Base-by-base conservation (phyloP, 1,140 invertebrate genomes). In the Microplitis demolitor region DNA sequence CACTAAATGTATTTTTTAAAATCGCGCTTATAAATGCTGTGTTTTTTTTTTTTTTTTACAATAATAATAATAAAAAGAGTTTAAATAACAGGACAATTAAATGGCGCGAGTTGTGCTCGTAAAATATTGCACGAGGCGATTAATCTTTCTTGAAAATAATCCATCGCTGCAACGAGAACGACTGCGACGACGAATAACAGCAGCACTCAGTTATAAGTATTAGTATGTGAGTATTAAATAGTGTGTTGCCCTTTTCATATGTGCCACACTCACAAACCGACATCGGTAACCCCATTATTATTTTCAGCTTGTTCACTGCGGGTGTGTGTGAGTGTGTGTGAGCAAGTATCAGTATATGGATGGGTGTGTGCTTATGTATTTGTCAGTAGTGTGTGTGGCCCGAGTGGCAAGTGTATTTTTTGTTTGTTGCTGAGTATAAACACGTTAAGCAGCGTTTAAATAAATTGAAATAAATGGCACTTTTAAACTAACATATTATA, bases 401-500 rank as follows among this genome's bases (percentile, higher is more conserved):
- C 72, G 74, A 75, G 76, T 76, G 78, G 76, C 75, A 66, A 78
- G 74, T 75, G 71, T 79, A 78, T 78, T 83, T 81, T 83, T 82
- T 83, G 80, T 83, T 71, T 77, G 76, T 51, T 51, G 11, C n/a
- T 24, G 79, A 64, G 78, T 77, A 75, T 80, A 77, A 78, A 77
- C 76, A 78, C 76, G 78, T 78, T 79, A 83, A 84, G 79, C 79
- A 80, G 79, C 78, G 81, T n/a, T 54, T 53, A 34, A 67, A 66
- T 51, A 51, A 58, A 58, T 83, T 81, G 82, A 82, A 86, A 86
- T 85, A 86, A 87, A 87, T 86, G 85, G 82, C 79, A 84, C 84
- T 85, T 83, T 84, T 85, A 83, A 83, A 80, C 82, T 83, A 81
- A 86, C 85, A 86, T 86, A 86, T 86, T 86, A 72, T 66, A n/a